Percentiles rank a stretch among this genome's conserved stretches.
These are phyloP conservation scores for Xiphophorus maculatus DNA, from an alignment of 2,113 vertebrate genomes.

Conservation along the genomic window DNA sequence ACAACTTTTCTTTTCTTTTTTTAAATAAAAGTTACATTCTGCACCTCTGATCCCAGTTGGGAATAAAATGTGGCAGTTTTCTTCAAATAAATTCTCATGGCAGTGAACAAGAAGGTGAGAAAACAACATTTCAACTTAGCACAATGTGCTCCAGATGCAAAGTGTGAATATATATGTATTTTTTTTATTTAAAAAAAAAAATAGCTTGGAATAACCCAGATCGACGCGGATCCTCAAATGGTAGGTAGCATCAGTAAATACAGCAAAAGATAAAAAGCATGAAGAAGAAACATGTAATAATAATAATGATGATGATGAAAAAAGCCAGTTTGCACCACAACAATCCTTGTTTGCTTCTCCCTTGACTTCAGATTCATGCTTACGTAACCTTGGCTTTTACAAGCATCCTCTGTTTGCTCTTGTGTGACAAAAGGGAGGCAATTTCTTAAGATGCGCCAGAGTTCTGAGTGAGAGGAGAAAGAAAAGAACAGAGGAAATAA, in stretches of 20 bases:
- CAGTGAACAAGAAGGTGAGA: too few species aligned
- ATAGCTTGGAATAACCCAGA: too few species aligned
- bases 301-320: not conserved
- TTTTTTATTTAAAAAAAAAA: not conserved
- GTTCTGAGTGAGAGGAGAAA: slow-evolving; percentile 20
- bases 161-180: not conserved
- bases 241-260: not conserved
- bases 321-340: not conserved
- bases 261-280: not conserved
- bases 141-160: too few species aligned
- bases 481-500: slow-evolving; percentile 7
- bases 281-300: not conserved
- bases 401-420: slow-evolving; percentile 10
- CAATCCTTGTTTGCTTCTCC: not conserved
- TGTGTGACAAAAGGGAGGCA: slow-evolving; percentile 16
- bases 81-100: too few species aligned
- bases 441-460: slow-evolving; percentile 39
- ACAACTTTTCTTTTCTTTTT: too few species aligned
- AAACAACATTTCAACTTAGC: too few species aligned
- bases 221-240: not conserved
- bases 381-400: slow-evolving; percentile 22
- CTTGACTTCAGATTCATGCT: slow-evolving; percentile 23
- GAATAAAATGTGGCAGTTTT: too few species aligned
- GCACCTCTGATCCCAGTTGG: too few species aligned
- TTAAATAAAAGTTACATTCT: too few species aligned